Evolutionary conservation across 2,888 invertebrate species (phyloP).

Genomic region (Lasioglossum calceatum): DNA sequence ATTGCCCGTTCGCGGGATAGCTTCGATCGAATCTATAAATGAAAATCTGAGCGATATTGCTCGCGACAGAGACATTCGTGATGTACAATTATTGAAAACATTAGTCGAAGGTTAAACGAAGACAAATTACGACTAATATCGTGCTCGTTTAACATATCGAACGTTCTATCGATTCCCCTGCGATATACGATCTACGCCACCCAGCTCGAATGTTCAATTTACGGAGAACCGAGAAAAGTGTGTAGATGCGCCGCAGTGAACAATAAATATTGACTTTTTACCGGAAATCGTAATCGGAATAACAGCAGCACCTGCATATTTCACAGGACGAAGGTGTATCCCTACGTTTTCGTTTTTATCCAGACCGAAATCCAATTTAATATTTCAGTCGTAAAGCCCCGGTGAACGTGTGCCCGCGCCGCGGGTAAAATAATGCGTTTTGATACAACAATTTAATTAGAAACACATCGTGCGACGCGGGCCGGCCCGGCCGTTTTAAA

Average conservation of each 20-base stretch:
- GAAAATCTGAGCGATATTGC: background rate
- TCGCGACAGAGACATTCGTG: background rate
- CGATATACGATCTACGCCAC: background rate
- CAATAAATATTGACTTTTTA: constrained; percentile 2
- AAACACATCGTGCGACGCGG: background rate
- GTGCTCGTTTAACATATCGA: background rate
- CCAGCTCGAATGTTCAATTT: background rate
- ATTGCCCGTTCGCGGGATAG: background rate
- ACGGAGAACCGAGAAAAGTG: background rate
- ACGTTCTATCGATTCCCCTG: background rate
- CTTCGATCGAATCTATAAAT: background rate
- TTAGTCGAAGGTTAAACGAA: background rate
- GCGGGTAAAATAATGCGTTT: constrained; percentile 8
- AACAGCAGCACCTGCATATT: background rate
- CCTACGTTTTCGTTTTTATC: background rate
- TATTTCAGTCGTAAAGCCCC: constrained; percentile 25
- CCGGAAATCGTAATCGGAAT: background rate
- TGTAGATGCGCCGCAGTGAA: background rate
- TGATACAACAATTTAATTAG: constrained; percentile 24
- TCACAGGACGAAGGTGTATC: background rate
- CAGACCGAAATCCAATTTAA: constrained; percentile 6
- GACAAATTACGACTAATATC: background rate
- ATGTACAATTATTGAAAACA: background rate
- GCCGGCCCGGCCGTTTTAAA: constrained; percentile 7
- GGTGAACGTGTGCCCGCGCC: background rate